Evolutionary conservation across 2,888 invertebrate genomes (phyloP), one percentile per base, ranked within the genome.

Genomic region (Diarsia dahlii): DNA sequence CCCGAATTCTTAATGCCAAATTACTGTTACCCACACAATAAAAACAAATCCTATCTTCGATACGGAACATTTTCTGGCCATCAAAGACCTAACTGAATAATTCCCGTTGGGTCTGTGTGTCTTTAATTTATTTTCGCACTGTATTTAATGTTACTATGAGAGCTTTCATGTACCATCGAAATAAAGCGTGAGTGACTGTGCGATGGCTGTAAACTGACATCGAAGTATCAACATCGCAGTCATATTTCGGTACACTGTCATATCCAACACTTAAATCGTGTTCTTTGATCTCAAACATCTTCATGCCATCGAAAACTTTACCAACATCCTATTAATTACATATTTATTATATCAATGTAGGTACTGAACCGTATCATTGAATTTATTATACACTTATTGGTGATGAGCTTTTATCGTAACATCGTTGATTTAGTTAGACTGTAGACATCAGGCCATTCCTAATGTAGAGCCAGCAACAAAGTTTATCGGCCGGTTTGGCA

Each of bases 301-400:
- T 72, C 50, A 72, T 66, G 76, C 58, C 64, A 34, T 50, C 13
- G 45, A 60, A 69, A 70, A 82, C 64, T 62, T 34, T 69, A 77
- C 56, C 65, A 81, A 65, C 34, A 54, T 52, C n/a, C n/a, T n/a
- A 62, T 45, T 54, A 50, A 63, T 67, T 50, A 65, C 46, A 67
- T 81, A n/a, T n/a, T n/a, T 67, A 69, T 82, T 69, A 77, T 65
- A 69, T n/a, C 10, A 77, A 76, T 50, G 64, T 54, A 34, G 62
- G 50, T 67, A 54, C 50, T 67, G 67, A 23, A 66, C 48, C 60
- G 54, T 66, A 66, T 66, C 60, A 70, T 82, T 77, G 50, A 82
- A 82, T 80, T 80, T 66, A 82, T 82, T 56, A 76, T 62, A 70
- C 82, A 80, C 69, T 80, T 70, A 76, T 65, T 62, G 65, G 68